These are phyloP conservation scores for Paramuricea clavata DNA, from an alignment of 92 coral and sea anemone genomes.

Conservation along the genomic window DNA sequence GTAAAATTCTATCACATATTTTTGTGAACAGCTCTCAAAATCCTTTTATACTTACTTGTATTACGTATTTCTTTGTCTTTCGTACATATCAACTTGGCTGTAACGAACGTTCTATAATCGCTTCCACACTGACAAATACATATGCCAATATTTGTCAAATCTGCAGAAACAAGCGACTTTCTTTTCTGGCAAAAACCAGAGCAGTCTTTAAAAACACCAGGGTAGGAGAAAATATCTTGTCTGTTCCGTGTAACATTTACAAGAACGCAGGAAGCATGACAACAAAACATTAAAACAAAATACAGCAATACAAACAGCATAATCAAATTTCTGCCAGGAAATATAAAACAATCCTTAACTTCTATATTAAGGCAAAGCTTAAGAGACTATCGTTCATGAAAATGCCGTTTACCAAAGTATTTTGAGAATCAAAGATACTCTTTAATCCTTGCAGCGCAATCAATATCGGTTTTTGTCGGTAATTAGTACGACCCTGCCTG, in stretches of 20 bases:
- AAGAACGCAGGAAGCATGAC: constrained; percentile 20
- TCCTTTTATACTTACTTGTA: background rate
- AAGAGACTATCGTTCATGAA: background rate
- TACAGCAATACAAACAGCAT: background rate
- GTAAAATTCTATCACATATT: background rate
- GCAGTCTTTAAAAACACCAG: background rate
- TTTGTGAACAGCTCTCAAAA: background rate
- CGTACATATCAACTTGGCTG: background rate
- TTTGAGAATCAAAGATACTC: background rate
- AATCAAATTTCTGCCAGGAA: background rate
- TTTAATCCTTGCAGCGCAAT: background rate
- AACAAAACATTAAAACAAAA: constrained; percentile 1
- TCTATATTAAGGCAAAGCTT: background rate
- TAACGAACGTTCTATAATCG: background rate
- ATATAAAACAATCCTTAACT: background rate
- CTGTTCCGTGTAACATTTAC: constrained; percentile 1
- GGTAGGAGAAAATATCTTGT: constrained; percentile 12
- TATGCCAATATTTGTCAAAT: background rate
- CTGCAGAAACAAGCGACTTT: background rate
- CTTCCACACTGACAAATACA: background rate
- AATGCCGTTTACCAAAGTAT: background rate
- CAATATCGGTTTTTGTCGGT: no score
- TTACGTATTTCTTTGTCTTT: background rate
- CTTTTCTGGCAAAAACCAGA: background rate
- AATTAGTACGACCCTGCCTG: no score